Evolutionary conservation across 2,113 vertebrate genomes (phyloP).

Genomic region (Smithornis capensis): DNA sequence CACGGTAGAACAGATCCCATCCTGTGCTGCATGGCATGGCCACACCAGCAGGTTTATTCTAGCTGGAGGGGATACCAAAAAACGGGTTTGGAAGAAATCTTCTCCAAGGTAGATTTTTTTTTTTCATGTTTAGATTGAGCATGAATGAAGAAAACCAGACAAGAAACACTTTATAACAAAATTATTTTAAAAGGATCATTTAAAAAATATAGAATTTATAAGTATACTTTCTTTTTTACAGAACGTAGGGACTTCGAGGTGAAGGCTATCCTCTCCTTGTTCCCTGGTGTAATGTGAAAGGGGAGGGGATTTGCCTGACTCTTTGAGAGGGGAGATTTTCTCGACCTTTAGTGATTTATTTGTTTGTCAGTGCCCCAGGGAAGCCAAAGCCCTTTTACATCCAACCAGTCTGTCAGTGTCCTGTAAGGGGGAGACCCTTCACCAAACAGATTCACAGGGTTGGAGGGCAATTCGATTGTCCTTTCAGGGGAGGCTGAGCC

Average conservation of each 20-base stretch:
- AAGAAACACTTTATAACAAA: background rate
- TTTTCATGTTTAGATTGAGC: background rate
- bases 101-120: background rate
- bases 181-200: background rate
- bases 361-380: too few relatives aligned
- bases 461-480: background rate
- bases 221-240: background rate
- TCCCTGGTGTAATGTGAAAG: background rate
- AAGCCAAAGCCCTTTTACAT: too few relatives aligned
- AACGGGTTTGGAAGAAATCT: background rate
- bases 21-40: fast-evolving
- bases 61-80: background rate
- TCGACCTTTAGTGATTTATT: too few relatives aligned
- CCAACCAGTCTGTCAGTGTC: too few relatives aligned
- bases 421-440: too few relatives aligned
- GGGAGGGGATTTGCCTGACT: too few relatives aligned
- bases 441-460: background rate
- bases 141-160: background rate
- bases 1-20: background rate
- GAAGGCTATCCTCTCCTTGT: background rate
- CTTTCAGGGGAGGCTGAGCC: background rate
- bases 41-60: background rate
- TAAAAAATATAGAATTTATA: background rate
- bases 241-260: background rate
- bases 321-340: too few relatives aligned